Evolutionary conservation across 1,140 invertebrate species (phyloP).

Genomic region (Listronotus bonariensis): DNA sequence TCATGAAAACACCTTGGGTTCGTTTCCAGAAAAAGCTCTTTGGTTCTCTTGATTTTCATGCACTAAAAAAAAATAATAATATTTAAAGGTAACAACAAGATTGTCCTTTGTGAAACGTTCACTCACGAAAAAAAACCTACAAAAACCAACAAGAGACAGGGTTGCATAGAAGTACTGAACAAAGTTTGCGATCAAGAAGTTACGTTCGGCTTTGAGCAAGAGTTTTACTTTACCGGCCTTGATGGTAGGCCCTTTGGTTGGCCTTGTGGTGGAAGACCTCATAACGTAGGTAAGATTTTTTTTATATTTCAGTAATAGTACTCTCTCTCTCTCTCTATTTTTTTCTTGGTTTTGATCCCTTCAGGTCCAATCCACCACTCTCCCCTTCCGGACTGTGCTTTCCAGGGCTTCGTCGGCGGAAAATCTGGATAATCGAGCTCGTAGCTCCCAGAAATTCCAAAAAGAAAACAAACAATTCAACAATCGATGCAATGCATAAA

Average conservation of each 20-base stretch:
- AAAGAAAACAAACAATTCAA: too few species aligned
- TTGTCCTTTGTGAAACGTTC: conserved; percentile 88
- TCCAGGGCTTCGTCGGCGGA: too few species aligned
- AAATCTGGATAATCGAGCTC: too few species aligned
- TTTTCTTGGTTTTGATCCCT: too few species aligned
- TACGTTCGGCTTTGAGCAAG: conserved; percentile 91
- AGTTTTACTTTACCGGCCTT: conserved; percentile 82
- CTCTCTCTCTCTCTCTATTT: too few species aligned
- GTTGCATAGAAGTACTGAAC: conserved; percentile 76
- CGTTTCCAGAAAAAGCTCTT: neutral
- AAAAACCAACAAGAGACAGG: conserved; percentile 75
- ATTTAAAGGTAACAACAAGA: conserved; percentile 63
- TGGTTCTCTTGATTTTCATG: neutral
- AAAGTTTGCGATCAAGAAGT: conserved; percentile 77
- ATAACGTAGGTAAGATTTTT: too few species aligned
- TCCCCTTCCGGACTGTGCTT: too few species aligned
- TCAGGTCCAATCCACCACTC: too few species aligned
- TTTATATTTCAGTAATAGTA: too few species aligned
- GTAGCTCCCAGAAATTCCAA: too few species aligned
- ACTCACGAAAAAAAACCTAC: conserved; percentile 63
- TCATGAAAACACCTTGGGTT: neutral
- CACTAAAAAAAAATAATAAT: neutral
- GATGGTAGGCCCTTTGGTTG: conserved; percentile 82
- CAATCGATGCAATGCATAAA: too few species aligned
- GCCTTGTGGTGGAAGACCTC: conserved; percentile 59